Conservation (phyloP, 2,888 invertebrate genomes). For the Mimas tiliae region DNA sequence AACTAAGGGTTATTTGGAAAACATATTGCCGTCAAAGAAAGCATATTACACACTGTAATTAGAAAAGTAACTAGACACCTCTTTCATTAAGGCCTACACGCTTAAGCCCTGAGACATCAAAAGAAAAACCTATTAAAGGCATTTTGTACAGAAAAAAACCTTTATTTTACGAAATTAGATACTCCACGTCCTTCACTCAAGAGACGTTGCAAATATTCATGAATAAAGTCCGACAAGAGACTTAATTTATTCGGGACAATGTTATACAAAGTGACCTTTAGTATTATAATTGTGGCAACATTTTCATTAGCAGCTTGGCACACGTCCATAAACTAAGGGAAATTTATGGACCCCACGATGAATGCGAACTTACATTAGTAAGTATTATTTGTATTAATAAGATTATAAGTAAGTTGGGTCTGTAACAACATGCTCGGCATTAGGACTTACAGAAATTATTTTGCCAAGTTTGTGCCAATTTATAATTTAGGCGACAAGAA, state of each 20-base stretch:
- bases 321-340: constrained; percentile 10
- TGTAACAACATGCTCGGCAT: background rate
- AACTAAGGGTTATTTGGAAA: background rate
- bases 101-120: background rate
- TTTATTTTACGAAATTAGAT: constrained; percentile 22
- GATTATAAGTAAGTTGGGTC: constrained; percentile 3
- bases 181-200: constrained; percentile 5
- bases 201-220: constrained; percentile 16
- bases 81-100: constrained; percentile 2
- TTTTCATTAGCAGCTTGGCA: constrained; percentile 22
- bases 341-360: constrained; percentile 9
- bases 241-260: constrained; percentile 14
- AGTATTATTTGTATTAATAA: constrained; percentile 13
- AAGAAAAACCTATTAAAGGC: constrained; percentile 19
- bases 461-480: background rate
- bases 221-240: constrained; percentile 13
- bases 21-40: background rate
- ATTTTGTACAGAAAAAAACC: background rate
- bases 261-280: constrained; percentile 22
- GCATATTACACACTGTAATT: background rate
- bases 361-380: constrained; percentile 3
- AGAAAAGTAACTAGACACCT: background rate
- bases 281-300: constrained; percentile 24
- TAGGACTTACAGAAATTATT: background rate
- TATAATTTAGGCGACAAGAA: no score